Conservation (phyloP, 2,113 vertebrate species). For the Dipodomys spectabilis region DNA sequence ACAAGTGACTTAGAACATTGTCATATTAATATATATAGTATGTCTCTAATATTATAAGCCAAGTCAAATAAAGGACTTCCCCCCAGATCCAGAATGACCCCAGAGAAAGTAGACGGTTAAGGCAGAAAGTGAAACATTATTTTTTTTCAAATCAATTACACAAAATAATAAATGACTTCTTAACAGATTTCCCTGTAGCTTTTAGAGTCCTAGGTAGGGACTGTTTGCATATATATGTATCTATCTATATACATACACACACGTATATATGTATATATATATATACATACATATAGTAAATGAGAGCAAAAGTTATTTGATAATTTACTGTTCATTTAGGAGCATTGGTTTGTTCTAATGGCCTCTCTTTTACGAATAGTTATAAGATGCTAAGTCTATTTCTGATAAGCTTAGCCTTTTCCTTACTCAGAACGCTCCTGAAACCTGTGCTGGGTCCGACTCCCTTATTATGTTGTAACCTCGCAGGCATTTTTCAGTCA, state of each 20-base stretch:
- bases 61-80: not conserved
- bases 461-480: not conserved
- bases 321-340: constrained; percentile 58
- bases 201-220: not conserved
- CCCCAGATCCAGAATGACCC: not conserved
- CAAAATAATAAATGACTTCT: constrained; percentile 5
- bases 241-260: not conserved
- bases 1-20: not conserved
- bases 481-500: not conserved
- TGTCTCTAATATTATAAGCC: constrained; percentile 12
- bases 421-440: not conserved
- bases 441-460: not conserved
- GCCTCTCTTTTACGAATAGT: constrained; percentile 54
- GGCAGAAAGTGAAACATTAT: not conserved
- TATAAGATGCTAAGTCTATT: constrained; percentile 22
- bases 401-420: not conserved
- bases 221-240: not conserved
- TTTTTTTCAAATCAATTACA: not conserved
- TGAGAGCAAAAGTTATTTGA: constrained; percentile 1
- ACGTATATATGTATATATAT: too few species aligned
- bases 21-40: not conserved
- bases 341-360: constrained; percentile 5
- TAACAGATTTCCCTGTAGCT: constrained; percentile 6
- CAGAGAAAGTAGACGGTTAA: constrained; percentile 49
- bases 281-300: not conserved